phyloP scores from a whole-genome alignment of 2,888 invertebrate species.

The Mystacides longicornis region DNA sequence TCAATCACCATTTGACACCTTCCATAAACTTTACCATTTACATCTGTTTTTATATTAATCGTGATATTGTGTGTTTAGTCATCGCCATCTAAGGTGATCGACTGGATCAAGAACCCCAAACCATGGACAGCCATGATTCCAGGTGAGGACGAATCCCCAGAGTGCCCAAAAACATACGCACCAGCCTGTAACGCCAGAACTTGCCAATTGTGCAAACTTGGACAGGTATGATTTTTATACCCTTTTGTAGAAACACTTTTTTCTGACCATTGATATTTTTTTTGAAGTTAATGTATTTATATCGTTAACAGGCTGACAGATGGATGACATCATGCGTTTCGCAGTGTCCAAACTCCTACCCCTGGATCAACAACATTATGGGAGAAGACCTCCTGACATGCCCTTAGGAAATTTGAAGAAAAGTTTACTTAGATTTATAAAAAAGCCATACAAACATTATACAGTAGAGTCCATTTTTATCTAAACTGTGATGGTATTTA shows the following conservation, averaged over 20 bases:
- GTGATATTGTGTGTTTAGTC: conserved; percentile 33
- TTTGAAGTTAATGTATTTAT: neutral
- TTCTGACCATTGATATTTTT: neutral
- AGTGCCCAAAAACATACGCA: conserved; percentile 30
- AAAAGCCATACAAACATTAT: too few species aligned
- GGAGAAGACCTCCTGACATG: conserved; percentile 29
- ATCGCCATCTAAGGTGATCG: conserved; percentile 41
- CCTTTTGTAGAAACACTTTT: neutral
- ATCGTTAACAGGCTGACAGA: conserved; percentile 32
- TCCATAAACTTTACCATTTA: too few species aligned
- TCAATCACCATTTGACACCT: too few species aligned
- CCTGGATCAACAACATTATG: conserved; percentile 49
- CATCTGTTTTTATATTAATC: neutral
- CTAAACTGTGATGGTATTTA: too few species aligned
- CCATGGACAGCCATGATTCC: conserved; percentile 35
- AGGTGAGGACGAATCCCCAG: neutral
- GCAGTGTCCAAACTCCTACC: conserved; percentile 44
- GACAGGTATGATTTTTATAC: conserved; percentile 1
- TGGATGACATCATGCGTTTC: conserved; percentile 47
- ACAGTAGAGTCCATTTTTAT: too few species aligned
- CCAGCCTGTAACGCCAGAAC: conserved; percentile 26
- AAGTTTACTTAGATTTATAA: too few species aligned
- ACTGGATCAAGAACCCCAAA: conserved; percentile 51
- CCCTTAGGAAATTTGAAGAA: too few species aligned
- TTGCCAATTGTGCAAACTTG: conserved; percentile 17